A percentile compares a stretch with the other conserved stretches of the same genome.
Conservation (phyloP, 2,113 vertebrate genomes). For the Ardeotis arabs region DNA sequence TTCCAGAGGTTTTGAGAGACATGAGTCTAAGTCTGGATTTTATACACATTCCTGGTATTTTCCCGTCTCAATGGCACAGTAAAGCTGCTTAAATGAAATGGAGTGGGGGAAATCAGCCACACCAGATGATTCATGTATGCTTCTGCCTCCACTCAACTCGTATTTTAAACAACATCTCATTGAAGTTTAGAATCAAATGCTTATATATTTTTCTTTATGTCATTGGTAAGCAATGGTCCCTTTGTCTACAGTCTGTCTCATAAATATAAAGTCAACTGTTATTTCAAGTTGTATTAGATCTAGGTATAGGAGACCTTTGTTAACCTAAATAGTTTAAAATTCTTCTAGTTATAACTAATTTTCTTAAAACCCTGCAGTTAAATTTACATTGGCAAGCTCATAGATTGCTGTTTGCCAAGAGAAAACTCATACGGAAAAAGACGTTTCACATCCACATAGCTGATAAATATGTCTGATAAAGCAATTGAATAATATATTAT, state of each 20-base stretch:
- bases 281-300: slow-evolving; percentile 19
- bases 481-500: neutral
- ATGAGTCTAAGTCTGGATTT: neutral
- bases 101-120: neutral
- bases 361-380: slow-evolving; percentile 30
- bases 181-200: slow-evolving; percentile 54
- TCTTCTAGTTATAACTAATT: slow-evolving; percentile 40
- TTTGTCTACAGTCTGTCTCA: slow-evolving; percentile 53
- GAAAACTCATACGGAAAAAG: slow-evolving; percentile 3
- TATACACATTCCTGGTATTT: neutral
- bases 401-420: slow-evolving; percentile 30
- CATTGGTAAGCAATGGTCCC: slow-evolving; percentile 53
- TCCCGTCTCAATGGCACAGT: neutral
- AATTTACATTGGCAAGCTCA: slow-evolving; percentile 62
- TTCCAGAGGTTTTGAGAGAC: neutral
- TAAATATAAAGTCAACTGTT: slow-evolving; percentile 52
- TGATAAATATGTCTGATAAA: slow-evolving; percentile 49
- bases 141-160: slow-evolving; percentile 40
- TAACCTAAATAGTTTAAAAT: slow-evolving; percentile 37
- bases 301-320: slow-evolving; percentile 58
- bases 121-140: slow-evolving; percentile 64
- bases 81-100: slow-evolving; percentile 5
- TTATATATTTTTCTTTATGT: slow-evolving; percentile 45
- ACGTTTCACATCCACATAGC: neutral
- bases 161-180: slow-evolving; percentile 62